Evolutionary conservation across 1,140 invertebrate species (phyloP).

Genomic region (Potamilus streckersoni): DNA sequence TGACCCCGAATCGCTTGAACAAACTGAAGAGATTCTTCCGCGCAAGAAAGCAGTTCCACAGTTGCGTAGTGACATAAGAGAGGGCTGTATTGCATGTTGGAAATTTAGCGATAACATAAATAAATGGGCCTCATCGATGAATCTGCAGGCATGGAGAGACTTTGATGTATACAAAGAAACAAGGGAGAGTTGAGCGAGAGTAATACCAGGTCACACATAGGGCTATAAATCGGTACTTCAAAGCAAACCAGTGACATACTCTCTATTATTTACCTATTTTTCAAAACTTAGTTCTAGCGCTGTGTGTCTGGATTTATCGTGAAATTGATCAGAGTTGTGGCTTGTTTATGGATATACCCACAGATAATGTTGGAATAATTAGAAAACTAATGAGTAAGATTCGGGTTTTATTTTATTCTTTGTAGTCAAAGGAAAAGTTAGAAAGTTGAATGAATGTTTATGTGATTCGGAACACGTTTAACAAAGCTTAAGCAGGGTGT

Average conservation of each 20-base stretch:
- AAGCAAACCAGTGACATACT: constrained; percentile 37
- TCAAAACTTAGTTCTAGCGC: constrained; percentile 33
- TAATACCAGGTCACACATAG: constrained; percentile 21
- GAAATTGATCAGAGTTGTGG: too few relatives aligned
- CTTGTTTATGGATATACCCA: too few relatives aligned
- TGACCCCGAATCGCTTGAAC: constrained; percentile 44
- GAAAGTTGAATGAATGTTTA: too few relatives aligned
- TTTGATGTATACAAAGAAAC: constrained; percentile 37
- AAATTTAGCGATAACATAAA: constrained; percentile 50
- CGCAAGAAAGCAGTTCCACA: constrained; percentile 49
- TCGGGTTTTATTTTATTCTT: too few relatives aligned
- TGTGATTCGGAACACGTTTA: too few relatives aligned
- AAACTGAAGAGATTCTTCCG: constrained; percentile 47
- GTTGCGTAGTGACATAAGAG: constrained; percentile 41
- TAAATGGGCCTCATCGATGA: constrained; percentile 31
- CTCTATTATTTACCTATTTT: constrained; percentile 51
- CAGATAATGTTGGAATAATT: too few relatives aligned
- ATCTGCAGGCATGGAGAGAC: constrained; percentile 10
- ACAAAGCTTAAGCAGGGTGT: too few relatives aligned
- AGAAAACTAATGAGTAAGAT: too few relatives aligned
- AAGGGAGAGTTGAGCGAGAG: constrained; percentile 18
- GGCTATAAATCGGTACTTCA: constrained; percentile 43
- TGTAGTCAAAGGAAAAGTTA: too few relatives aligned
- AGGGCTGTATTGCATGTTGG: constrained; percentile 29
- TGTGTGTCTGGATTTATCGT: too few relatives aligned